Percentiles rank a stretch among this genome's conserved stretches.
These are phyloP conservation scores for Spongia lamella DNA, from an alignment of 37 sponge, comb jelly and placozoan species.

Conservation along the genomic window DNA sequence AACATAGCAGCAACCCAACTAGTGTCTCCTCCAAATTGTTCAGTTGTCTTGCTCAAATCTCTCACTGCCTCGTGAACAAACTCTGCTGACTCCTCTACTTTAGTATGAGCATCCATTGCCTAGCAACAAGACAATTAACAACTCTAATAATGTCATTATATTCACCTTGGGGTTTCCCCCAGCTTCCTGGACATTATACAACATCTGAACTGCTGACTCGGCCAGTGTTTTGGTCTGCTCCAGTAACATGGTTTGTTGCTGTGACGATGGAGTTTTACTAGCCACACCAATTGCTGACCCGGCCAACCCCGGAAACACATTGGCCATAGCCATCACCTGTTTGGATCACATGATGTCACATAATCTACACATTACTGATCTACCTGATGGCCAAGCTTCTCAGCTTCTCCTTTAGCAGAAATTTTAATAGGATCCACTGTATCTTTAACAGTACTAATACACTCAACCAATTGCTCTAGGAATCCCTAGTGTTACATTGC, in stretches of 20 bases:
- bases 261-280: conserved; percentile 64
- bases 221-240: conserved; percentile 88
- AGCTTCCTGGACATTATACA: conserved; percentile 82
- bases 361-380: background rate
- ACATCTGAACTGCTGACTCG: conserved; percentile 71
- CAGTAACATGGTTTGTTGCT: conserved; percentile 65
- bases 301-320: conserved; percentile 74
- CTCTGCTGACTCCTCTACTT: conserved; percentile 67
- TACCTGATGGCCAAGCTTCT: conserved; percentile 91
- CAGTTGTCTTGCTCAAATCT: conserved; percentile 66
- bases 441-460: conserved; percentile 67
- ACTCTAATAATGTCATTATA: background rate
- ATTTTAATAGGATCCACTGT: conserved; percentile 68
- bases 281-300: conserved; percentile 89
- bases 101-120: conserved; percentile 26
- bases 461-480: conserved; percentile 78
- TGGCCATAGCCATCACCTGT: conserved; percentile 73
- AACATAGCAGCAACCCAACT: conserved; percentile 57
- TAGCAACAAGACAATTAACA: too few species aligned
- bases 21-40: conserved; percentile 71
- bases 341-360: background rate
- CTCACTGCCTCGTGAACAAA: conserved; percentile 62
- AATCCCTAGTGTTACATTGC: conserved; percentile 56
- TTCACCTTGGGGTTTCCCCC: conserved; percentile 83
- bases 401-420: conserved; percentile 93